Evolutionary conservation across 2,113 vertebrate genomes (phyloP).

Genomic region (Cacatua alba): DNA sequence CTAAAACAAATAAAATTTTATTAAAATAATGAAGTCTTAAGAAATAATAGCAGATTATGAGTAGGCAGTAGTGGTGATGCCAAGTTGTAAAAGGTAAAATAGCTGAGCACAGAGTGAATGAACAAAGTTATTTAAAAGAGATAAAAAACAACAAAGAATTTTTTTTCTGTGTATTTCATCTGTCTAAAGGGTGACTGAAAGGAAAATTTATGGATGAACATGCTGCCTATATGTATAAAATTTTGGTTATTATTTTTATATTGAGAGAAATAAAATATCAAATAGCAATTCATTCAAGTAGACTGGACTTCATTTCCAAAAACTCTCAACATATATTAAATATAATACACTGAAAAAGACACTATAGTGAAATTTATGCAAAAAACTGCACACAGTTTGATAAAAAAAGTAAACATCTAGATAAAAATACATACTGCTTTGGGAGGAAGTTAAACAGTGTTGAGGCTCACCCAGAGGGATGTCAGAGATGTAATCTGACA

Average conservation of each 20-base stretch:
- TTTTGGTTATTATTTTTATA: background rate
- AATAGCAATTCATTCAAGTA: background rate
- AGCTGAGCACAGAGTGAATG: background rate
- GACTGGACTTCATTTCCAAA: background rate
- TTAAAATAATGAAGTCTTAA: background rate
- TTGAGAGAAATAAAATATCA: background rate
- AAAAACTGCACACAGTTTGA: background rate
- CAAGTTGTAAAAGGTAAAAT: background rate
- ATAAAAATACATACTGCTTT: conserved; percentile 7
- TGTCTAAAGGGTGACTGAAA: background rate
- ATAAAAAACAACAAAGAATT: background rate
- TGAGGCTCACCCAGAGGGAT: conserved; percentile 18
- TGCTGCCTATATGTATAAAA: background rate
- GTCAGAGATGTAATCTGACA: conserved; percentile 57
- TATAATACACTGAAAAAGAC: background rate
- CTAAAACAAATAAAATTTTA: background rate
- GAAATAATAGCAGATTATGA: background rate
- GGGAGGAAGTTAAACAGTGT: conserved; percentile 38
- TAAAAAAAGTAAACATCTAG: background rate
- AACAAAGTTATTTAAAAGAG: background rate
- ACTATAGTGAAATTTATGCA: background rate
- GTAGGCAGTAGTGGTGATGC: background rate
- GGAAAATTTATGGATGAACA: background rate
- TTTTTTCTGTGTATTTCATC: background rate
- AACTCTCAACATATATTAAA: background rate